Evolutionary conservation across 1,140 invertebrate genomes (phyloP).

Genomic region (Mycetomoellerius zeteki): DNA sequence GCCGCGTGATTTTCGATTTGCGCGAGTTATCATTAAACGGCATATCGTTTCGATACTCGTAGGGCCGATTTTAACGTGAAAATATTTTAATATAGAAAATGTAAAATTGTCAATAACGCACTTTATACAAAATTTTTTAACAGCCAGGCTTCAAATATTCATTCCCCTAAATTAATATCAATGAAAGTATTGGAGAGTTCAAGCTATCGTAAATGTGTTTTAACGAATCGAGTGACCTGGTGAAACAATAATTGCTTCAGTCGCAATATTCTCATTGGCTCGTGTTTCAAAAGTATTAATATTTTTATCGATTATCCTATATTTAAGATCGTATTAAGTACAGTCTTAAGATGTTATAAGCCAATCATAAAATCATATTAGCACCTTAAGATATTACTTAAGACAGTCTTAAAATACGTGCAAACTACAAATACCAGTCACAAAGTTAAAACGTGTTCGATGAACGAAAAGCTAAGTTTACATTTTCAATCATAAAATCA

Average conservation of each 20-base stretch:
- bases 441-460: neutral
- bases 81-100: neutral
- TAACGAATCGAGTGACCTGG: neutral
- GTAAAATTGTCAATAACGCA: neutral
- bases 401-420: too few relatives aligned
- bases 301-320: too few relatives aligned
- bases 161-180: neutral
- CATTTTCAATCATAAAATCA: too few relatives aligned
- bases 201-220: constrained; percentile 1
- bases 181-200: constrained; percentile 11
- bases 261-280: neutral
- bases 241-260: neutral
- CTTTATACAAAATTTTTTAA: constrained; percentile 6
- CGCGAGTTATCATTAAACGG: constrained; percentile 15
- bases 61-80: neutral
- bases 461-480: neutral
- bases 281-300: neutral
- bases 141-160: neutral
- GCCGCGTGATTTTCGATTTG: constrained; percentile 25
- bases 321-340: too few relatives aligned
- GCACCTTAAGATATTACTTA: too few relatives aligned
- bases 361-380: too few relatives aligned
- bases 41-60: neutral
- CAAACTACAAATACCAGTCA: too few relatives aligned
- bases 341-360: too few relatives aligned